phyloP scores from a whole-genome alignment of 2,797 vertebrate species.

The Sorex maritimensis region DNA sequence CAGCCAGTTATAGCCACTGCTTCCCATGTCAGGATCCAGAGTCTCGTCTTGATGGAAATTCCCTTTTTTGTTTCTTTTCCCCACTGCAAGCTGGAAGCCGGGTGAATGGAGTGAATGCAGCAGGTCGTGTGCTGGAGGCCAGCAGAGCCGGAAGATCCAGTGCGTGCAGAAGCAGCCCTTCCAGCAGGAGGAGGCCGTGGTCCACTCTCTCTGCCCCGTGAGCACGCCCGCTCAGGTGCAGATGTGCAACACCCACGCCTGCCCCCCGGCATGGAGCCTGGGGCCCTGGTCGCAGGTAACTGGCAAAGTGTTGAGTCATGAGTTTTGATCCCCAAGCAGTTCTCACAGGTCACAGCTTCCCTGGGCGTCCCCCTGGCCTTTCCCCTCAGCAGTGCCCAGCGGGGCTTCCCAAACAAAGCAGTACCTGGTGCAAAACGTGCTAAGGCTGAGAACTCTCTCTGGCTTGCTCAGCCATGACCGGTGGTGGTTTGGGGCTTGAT shows the following conservation, averaged over 20 bases:
- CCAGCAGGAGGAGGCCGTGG: constrained; percentile 93
- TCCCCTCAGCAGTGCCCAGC: not conserved
- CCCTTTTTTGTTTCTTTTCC: not conserved
- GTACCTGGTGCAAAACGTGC: not conserved
- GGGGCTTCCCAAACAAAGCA: not conserved
- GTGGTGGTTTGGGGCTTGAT: not conserved
- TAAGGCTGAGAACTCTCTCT: not conserved
- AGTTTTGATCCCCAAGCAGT: not conserved
- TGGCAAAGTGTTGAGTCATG: not conserved
- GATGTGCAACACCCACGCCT: constrained; percentile 94
- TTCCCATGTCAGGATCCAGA: not conserved
- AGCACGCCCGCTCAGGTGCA: constrained; percentile 94
- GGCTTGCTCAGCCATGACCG: not conserved
- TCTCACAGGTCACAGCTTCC: not conserved
- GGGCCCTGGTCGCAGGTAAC: constrained; percentile 97
- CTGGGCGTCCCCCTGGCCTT: not conserved
- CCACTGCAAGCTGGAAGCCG: constrained; percentile 93
- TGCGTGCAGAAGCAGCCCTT: constrained; percentile 95
- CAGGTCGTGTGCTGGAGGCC: constrained; percentile 94
- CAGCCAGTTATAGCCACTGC: not conserved
- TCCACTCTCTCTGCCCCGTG: constrained; percentile 95
- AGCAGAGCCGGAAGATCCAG: constrained; percentile 94
- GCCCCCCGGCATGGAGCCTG: constrained; percentile 95
- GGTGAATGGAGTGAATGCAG: constrained; percentile 96
- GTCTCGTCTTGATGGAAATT: not conserved